Evolutionary conservation across 2,888 invertebrate genomes (phyloP).

Genomic region (Augiades crinisus): DNA sequence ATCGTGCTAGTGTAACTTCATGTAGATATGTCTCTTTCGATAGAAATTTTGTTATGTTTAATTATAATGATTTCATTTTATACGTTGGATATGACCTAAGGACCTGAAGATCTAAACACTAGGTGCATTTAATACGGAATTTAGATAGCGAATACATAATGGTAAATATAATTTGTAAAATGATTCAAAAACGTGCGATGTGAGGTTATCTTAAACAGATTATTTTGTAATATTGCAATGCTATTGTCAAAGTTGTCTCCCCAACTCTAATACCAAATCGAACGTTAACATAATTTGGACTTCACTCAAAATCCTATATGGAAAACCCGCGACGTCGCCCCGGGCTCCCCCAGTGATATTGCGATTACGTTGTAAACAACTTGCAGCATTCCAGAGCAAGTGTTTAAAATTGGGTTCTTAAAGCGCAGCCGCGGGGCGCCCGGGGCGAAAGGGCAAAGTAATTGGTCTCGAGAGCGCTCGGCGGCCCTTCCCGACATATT

Average conservation of each 20-base stretch:
- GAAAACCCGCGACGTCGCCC: conserved; percentile 41
- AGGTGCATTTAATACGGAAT: no score
- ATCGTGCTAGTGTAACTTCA: no score
- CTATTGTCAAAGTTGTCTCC: conserved; percentile 12
- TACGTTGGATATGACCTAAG: no score
- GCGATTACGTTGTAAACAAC: conserved; percentile 71
- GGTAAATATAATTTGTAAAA: no score
- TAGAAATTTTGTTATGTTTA: no score
- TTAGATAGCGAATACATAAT: no score
- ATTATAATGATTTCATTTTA: no score
- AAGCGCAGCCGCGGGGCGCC: conserved; percentile 40
- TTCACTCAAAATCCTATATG: conserved; percentile 53
- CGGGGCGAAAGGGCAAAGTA: conserved; percentile 52
- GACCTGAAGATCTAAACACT: no score
- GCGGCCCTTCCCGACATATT: conserved; percentile 57
- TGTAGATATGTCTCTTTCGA: no score
- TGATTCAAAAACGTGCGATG: no score
- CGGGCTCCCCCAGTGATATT: conserved; percentile 41
- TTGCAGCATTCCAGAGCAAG: conserved; percentile 57
- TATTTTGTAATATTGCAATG: not conserved
- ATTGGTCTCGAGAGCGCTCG: conserved; percentile 46
- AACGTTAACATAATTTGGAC: conserved; percentile 45
- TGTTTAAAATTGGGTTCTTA: conserved; percentile 62
- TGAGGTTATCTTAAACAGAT: not conserved
- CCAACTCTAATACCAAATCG: conserved; percentile 29